Base-by-base conservation (phyloP, 2,888 invertebrate genomes). In the Conchocele bisecta region DNA sequence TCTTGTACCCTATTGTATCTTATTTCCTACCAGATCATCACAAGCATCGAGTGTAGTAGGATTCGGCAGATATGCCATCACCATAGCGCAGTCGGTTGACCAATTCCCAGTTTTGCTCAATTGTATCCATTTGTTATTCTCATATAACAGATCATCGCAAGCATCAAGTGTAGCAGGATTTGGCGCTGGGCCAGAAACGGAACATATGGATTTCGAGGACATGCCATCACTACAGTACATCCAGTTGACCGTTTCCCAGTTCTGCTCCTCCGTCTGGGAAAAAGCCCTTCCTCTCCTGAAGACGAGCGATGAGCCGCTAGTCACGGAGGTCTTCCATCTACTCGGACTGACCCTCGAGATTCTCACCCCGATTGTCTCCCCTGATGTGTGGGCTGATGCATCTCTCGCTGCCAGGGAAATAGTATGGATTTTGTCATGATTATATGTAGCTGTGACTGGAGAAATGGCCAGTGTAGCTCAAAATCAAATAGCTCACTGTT, bases 211-310 rank as follows among this genome's bases (percentile, higher is more conserved):
- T 70, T 58, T 83, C 29, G 88, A 88, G 17, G 89, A 90, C 39
- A 81, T 81, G 50, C 84, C 81, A 4, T 75, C 83, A 11, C 75
- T 89, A 17, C 88, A 89, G 73, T 84, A 83, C 63, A 74, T 84
- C 33, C 90, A 89, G 83, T 82, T 90, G 76, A 86, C 88, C 9
- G 67, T 88, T 13, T 88, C 89, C 6, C 89, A 89, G 79, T 87
- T 86, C 74, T 87, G 86, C 70, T 73, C 86, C n/a, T 65, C 74
- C n/a, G 75, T 87, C 26, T 65, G 89, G 48, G 85, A 87, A 68
- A 84, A 79, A 53, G 69, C 83, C 0, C 67, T 89, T 17, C 88
- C 87, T 0, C 66, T 84, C 26, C 69, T 89, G 37, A 83, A 80
- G 61, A 82, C 86, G 0, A 70, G 66, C 28, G 74, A 82, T 56